Percentiles rank a stretch among this genome's conserved stretches.
phyloP scores from a whole-genome alignment of 2,797 vertebrate genomes.

The Hylomyscus alleni region DNA sequence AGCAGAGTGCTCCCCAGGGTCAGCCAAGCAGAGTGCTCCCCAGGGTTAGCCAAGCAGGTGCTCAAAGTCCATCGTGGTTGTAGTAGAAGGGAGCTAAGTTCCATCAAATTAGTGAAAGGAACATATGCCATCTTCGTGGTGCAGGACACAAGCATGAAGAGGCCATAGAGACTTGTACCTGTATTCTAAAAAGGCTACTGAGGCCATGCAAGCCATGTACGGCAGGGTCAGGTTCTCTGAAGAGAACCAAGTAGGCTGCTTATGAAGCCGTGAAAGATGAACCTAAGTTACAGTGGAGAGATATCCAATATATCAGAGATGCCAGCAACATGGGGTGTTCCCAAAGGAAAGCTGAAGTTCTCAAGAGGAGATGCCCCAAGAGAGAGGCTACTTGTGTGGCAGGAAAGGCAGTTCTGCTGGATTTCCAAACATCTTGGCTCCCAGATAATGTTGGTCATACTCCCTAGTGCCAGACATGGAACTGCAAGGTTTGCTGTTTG shows the following conservation, averaged over 20 bases:
- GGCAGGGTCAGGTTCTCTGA: background rate
- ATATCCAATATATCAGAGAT: background rate
- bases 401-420: background rate
- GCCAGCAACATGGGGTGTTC: background rate
- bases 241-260: background rate
- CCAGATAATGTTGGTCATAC: background rate
- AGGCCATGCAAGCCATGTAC: background rate
- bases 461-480: background rate
- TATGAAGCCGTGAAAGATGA: background rate
- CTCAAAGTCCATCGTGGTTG: background rate
- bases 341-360: background rate
- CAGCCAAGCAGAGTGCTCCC: background rate
- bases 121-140: background rate
- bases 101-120: background rate
- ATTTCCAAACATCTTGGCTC: background rate
- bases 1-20: too few relatives aligned
- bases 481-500: background rate
- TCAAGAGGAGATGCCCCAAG: background rate
- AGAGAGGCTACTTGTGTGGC: background rate
- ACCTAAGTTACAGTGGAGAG: background rate
- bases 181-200: background rate
- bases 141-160: background rate
- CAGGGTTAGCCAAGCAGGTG: background rate
- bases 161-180: background rate
- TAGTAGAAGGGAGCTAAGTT: background rate